Evolutionary conservation across 92 coral and sea anemone species (phyloP), one percentile per base, ranked within the genome.

Genomic region (Umimayanthus chanpuru): DNA sequence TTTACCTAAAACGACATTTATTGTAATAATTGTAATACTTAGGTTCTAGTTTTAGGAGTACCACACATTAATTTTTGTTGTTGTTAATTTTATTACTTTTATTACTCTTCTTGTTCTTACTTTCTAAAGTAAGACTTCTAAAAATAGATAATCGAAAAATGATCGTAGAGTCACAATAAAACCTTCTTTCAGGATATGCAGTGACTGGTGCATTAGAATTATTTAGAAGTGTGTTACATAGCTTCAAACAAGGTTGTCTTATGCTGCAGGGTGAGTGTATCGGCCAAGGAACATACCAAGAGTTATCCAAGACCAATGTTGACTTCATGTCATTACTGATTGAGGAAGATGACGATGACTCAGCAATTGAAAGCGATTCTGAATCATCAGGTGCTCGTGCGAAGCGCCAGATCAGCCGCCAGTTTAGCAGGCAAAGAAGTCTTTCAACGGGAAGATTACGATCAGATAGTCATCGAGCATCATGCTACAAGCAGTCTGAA

Each of bases 201-300:
- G 58, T 10, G 16, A 53, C 58, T 10, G 58, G 2, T 44, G 49
- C 49, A 44, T 1, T 44, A 44, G 14, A 53, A 10, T 1, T 53
- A 10, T 11, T 53, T 53, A 6, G 18, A 53, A 14, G 2, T 53
- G 58, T n/a, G n/a, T n/a, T n/a, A n/a, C n/a, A n/a, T 53, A 14
- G 58, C 58, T 61, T 61, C 68, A 18, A 61, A 18, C 26, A 61
- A 61, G n/a, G 68, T 61, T 61, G 6, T 61, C 68, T 36, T 53
- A 9, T 53, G 6, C 55, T 66, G 49, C 81, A 94, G 98, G 98
- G 98, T 25, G 93, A 93, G 73, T 94, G 98, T 74, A 93, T 94
- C 50, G 98, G 96, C 5, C 93, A 91, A 67, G 98, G 98, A 10
- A 91, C 92, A 23, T 94, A 94, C 81, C 95, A 94, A 50, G 98